Base-by-base conservation (phyloP, 2,113 vertebrate genomes). In the Channa argus region DNA sequence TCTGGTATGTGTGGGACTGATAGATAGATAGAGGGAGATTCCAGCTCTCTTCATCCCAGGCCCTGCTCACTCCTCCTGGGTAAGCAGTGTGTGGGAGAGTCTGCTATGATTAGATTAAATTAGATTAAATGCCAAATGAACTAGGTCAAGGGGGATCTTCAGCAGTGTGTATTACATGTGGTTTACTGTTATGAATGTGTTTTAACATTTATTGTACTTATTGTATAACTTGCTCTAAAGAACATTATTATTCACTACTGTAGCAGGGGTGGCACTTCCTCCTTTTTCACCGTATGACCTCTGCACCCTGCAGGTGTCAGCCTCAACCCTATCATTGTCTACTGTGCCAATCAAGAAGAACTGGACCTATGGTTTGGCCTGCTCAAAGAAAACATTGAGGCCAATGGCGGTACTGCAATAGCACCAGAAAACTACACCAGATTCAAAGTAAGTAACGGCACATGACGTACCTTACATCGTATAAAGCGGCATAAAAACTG, bases 351-450 rank as follows among this genome's bases (percentile, higher is more conserved):
- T n/a, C 93, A 94, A 71, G 84, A 94, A 0, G 97, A 98, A 86
- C 92, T 96, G 88, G 93, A 91, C 83, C 86, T 83, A 51, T 99
- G 98, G 97, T 96, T 97, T 8, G 95, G 95, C 54, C 94, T 98
- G 69, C 92, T 99, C 61, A 96, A 96, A 59, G 96, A 97, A 71
- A 96, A 97, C 80, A 97, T 96, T 55, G 95, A 97, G 44, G 92
- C 94, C 0, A 93, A 94, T 0, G 94, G 95, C 47, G 96, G 96
- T 2, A 92, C 64, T 3, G 79, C 92, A 1, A 77, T 70, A 2
- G 49, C 69, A 34, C 68, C 82, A 0, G 89, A 91, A 70, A 90
- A 79, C 62, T 92, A 74, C 86, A 84, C 86, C 47, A 91, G 91
- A 79, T 56, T 92, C 2, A 94, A 92, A 88, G 94, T 95, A 90